A percentile compares a stretch with the other conserved stretches of the same genome.
These are phyloP conservation scores for Branchipolynoe longqiensis DNA, from an alignment of 2,888 invertebrate genomes.

Conservation along the genomic window DNA sequence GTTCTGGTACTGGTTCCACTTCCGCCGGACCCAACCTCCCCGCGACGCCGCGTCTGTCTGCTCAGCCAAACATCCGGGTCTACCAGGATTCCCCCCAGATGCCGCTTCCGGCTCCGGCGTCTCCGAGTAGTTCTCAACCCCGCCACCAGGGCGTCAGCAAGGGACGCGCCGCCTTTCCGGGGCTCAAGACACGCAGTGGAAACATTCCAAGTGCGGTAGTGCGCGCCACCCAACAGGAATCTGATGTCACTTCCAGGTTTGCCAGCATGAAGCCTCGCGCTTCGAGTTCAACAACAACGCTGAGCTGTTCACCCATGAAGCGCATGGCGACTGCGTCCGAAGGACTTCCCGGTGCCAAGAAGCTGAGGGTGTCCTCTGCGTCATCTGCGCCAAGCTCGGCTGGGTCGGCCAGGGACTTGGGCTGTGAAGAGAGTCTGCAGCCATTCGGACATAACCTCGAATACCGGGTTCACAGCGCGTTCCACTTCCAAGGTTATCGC, in stretches of 20 bases:
- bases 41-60: not conserved
- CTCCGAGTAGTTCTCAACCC: not conserved
- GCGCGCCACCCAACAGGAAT: constrained; percentile 19
- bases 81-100: constrained; percentile 14
- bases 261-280: not conserved
- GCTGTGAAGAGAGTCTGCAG: not conserved
- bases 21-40: too few relatives aligned
- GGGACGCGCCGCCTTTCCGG: constrained; percentile 9
- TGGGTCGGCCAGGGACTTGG: not conserved
- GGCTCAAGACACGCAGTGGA: constrained; percentile 32
- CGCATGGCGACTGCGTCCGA: not conserved
- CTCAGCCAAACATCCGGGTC: constrained; percentile 1
- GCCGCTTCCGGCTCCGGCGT: not conserved
- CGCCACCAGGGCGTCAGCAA: constrained; percentile 45
- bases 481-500: constrained; percentile 9
- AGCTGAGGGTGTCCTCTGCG: not conserved
- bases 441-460: constrained; percentile 5
- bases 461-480: constrained; percentile 40
- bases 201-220: constrained; percentile 47
- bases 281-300: not conserved
- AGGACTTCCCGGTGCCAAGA: not conserved
- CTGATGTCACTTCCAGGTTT: constrained; percentile 3
- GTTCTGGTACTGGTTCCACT: too few relatives aligned
- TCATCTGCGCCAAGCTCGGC: not conserved
- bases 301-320: not conserved